These are phyloP conservation scores for Oceanodroma tethys DNA, from an alignment of 2,113 vertebrate species.

Conservation along the genomic window DNA sequence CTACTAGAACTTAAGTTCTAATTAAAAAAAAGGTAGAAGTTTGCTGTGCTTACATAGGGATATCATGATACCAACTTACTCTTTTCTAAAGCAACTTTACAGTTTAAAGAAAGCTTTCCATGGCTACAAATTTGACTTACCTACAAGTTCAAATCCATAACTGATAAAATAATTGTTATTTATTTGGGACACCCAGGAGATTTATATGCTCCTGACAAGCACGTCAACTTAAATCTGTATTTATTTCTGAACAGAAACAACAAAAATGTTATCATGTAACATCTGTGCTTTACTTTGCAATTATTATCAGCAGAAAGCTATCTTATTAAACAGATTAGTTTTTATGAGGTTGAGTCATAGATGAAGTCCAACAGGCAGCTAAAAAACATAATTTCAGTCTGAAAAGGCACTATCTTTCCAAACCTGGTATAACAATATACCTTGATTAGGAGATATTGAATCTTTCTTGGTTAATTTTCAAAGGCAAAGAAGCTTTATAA, in stretches of 20 bases:
- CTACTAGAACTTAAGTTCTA: not conserved
- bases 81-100: not conserved
- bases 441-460: not conserved
- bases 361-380: not conserved
- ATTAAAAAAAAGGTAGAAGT: not conserved
- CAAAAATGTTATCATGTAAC: not conserved
- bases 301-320: not conserved
- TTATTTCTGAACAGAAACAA: not conserved
- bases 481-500: not conserved
- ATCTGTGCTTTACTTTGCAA: not conserved
- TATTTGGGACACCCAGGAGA: not conserved
- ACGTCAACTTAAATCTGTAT: not conserved
- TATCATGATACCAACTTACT: not conserved
- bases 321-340: not conserved
- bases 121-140: not conserved
- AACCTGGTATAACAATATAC: not conserved
- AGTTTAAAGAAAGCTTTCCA: not conserved
- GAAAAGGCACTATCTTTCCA: not conserved
- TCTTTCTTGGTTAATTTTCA: not conserved
- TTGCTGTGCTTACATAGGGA: not conserved
- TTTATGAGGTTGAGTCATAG: not conserved
- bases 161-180: not conserved
- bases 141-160: not conserved
- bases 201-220: not conserved
- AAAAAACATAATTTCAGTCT: not conserved